A percentile compares a stretch with the other conserved stretches of the same genome.
phyloP scores from a whole-genome alignment of 92 coral and sea anemone genomes.

The Palythoa caribaeorum region DNA sequence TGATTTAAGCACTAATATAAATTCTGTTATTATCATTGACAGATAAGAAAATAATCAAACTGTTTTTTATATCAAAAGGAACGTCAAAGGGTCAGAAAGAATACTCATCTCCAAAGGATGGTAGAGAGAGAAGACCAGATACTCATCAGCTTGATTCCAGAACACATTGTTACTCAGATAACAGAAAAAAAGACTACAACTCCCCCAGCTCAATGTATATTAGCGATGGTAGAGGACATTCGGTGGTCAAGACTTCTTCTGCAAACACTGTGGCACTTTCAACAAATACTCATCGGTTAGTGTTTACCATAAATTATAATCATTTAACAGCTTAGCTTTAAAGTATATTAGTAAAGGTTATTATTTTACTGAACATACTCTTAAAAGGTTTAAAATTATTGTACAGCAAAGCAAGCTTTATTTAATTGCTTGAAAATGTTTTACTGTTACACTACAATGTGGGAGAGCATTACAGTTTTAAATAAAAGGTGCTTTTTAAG shows the following conservation, averaged over 20 bases:
- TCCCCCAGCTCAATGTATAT: constrained; percentile 42
- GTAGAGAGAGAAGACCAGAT: constrained; percentile 46
- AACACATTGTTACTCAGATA: constrained; percentile 42
- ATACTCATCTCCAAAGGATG: constrained; percentile 28
- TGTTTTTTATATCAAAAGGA: neutral
- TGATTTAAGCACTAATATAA: too few relatives aligned
- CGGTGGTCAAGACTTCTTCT: constrained; percentile 90
- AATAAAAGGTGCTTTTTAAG: too few relatives aligned
- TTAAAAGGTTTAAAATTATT: too few relatives aligned
- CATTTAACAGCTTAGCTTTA: neutral
- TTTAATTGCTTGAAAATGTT: too few relatives aligned
- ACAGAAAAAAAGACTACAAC: constrained; percentile 69
- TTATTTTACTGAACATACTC: too few relatives aligned
- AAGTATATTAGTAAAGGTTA: neutral
- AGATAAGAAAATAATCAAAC: too few relatives aligned
- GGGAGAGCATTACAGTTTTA: too few relatives aligned
- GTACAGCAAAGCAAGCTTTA: too few relatives aligned
- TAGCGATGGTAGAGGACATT: constrained; percentile 75
- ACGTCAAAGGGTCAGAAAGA: constrained; percentile 24
- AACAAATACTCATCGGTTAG: constrained; percentile 87
- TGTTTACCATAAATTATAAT: too few relatives aligned
- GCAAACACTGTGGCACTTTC: constrained; percentile 94
- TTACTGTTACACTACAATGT: too few relatives aligned
- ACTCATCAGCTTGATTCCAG: constrained; percentile 30
- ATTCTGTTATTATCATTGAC: neutral